Evolutionary conservation across 2,797 vertebrate species (phyloP), one percentile per base, ranked within the genome.

Genomic region (Lophius americanus): DNA sequence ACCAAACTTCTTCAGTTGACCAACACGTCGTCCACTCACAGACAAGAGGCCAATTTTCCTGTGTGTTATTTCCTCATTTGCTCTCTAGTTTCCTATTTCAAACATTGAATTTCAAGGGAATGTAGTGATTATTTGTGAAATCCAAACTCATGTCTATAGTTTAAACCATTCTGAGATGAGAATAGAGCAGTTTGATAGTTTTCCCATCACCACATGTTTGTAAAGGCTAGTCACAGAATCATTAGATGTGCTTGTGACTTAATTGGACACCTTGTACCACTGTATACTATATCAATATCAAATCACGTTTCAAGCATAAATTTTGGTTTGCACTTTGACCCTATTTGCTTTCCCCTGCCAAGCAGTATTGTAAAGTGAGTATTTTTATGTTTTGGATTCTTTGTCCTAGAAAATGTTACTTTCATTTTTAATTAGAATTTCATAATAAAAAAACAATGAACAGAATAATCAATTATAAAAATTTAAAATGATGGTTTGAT

Each of bases 1-100:
- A 77, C 73, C 59, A 76, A 86, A 89, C 66, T 80, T 86, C 67
- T 73, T 61, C 53, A 65, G 48, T 57, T 38, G 41, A 48, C 47
- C n/a, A 51, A 65, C 55, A 61, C 51, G 67, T 35, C 39, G 68
- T 73, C 46, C 60, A 43, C 70, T 54, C 35, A n/a, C 44, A 64
- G 12, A 44, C 7, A 9, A 2, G 4, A 52, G 9, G 46, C 42
- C 50, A 10, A 10, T 63, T 64, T 51, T 35, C 13, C 4, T 33
- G 37, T 47, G 10, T 47, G 13, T 56, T 55, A 51, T 57, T 2
- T 35, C 23, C 42, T 62, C n/a, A 51, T 46, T 69, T 65, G 14
- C 32, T 44, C 11, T 50, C 14, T 41, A 23, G 4, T 65, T 60
- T 70, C 55, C 49, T 11, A 1, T 44, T 71, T 43, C n/a, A 55